Conservation (phyloP, 2,888 invertebrate genomes). For the Tinea trinotella region DNA sequence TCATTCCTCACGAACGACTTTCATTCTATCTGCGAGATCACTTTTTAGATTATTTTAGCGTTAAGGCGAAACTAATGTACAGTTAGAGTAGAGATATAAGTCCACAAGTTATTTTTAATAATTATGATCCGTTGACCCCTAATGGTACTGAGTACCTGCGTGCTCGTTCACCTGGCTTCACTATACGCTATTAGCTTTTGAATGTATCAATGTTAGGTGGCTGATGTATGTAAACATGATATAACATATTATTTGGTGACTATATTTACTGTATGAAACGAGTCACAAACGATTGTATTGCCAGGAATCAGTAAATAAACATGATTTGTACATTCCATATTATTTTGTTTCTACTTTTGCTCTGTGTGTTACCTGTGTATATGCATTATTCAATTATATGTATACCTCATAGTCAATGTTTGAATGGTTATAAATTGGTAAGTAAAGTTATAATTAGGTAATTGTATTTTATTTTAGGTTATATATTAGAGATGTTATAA, state of each 20-base stretch:
- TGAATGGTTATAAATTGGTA: conserved; percentile 71
- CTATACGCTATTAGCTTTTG: conserved; percentile 50
- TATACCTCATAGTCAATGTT: conserved; percentile 70
- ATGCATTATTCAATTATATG: conserved; percentile 49
- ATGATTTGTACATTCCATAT: conserved; percentile 88
- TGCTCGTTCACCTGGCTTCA: conserved; percentile 46
- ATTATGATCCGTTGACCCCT: conserved; percentile 60
- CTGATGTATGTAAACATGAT: conserved; percentile 31
- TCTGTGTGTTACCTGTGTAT: conserved; percentile 6
- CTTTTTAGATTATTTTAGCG: conserved; percentile 70
- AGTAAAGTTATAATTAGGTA: conserved; percentile 63
- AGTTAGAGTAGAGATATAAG: conserved; percentile 73
- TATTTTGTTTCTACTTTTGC: conserved; percentile 75
- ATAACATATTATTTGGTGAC: conserved; percentile 29
- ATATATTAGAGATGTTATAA: conserved; percentile 74
- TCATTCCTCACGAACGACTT: conserved; percentile 43
- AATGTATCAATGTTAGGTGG: conserved; percentile 60
- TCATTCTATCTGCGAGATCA: conserved; percentile 60
- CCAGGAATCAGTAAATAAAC: conserved; percentile 78
- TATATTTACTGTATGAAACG: conserved; percentile 35
- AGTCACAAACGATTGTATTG: conserved; percentile 68
- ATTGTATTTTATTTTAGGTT: conserved; percentile 71
- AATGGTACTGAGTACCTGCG: conserved; percentile 27
- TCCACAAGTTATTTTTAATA: conserved; percentile 64
- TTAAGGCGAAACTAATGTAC: conserved; percentile 75